Evolutionary conservation across 2,888 invertebrate species (phyloP), one percentile per base, ranked within the genome.

Genomic region (Trypoxylon attenuatum): DNA sequence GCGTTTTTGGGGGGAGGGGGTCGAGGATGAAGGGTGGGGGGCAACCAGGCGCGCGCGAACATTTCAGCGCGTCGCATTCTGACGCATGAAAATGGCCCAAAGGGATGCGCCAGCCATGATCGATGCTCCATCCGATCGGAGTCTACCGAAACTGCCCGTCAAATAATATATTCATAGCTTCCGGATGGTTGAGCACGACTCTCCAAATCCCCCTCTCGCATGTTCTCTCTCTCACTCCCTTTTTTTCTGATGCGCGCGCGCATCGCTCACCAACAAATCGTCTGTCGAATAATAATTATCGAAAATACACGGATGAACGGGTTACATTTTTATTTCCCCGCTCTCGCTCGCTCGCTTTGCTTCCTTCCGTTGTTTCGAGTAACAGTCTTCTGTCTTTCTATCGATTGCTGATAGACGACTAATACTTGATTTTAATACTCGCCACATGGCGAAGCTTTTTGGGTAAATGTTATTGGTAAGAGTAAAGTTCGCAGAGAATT

Each of bases 31-130:
- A n/a, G n/a, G n/a, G n/a, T n/a, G n/a, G n/a, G n/a, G n/a, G n/a
- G n/a, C n/a, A n/a, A n/a, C n/a, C n/a, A n/a, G n/a, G n/a, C n/a
- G n/a, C n/a, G n/a, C n/a, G n/a, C n/a, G n/a, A n/a, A n/a, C n/a
- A n/a, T n/a, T n/a, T n/a, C n/a, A 71, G 76, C 60, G 73, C 80
- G 79, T 79, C 80, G 82, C 79, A 82, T 81, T 82, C 77, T 84
- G 85, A 84, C 84, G 85, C 85, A 85, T 85, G 84, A 85, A 85
- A 85, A 84, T 85, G 85, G 85, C 85, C 85, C 84, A 85, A 85
- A 85, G 85, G 84, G 84, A 85, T 85, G 85, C 85, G 76, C 76
- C 76, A 76, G 83, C 84, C 82, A 83, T 78, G 80, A 83, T 81
- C 84, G 84, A 84, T 84, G 84, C 82, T 84, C 81, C 80, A 82